Conservation (phyloP, 2,888 invertebrate genomes). For the Drosophila mulleri region DNA sequence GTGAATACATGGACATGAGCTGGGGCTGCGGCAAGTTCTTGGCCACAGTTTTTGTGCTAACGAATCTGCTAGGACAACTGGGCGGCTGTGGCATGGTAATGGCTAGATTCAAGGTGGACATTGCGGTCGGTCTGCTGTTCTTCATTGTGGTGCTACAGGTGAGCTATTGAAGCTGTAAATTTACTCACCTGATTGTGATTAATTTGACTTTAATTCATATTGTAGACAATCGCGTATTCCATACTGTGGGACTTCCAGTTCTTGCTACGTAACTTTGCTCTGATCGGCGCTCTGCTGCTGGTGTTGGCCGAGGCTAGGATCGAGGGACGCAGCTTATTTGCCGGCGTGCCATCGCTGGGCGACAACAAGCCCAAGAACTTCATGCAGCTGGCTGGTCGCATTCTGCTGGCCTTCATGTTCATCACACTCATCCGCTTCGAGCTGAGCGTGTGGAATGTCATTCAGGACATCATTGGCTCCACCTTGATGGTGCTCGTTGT, state of each 20-base stretch:
- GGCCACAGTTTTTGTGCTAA: slow-evolving; percentile 96
- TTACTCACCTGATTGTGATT: not conserved
- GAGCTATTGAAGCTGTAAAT: slow-evolving; percentile 54
- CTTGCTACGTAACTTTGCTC: slow-evolving; percentile 96
- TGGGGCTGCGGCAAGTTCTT: slow-evolving; percentile 98
- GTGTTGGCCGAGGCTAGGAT: slow-evolving; percentile 98
- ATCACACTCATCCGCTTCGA: slow-evolving; percentile 98
- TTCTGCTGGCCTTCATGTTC: slow-evolving; percentile 99
- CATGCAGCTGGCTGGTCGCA: slow-evolving; percentile 97
- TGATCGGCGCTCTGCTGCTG: slow-evolving; percentile 98
- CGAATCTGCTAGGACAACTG: slow-evolving; percentile 98
- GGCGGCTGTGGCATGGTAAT: slow-evolving; percentile 99
- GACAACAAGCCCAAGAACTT: slow-evolving; percentile 99
- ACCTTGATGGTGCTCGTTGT: slow-evolving; percentile 98
- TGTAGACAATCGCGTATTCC: slow-evolving; percentile 96
- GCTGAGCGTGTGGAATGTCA: slow-evolving; percentile 94
- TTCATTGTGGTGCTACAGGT: slow-evolving; percentile 98
- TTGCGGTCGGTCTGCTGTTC: slow-evolving; percentile 96
- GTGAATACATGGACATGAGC: slow-evolving; percentile 98
- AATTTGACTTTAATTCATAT: not conserved
- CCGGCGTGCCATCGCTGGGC: slow-evolving; percentile 95
- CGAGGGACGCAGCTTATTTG: slow-evolving; percentile 97
- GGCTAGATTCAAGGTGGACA: slow-evolving; percentile 94
- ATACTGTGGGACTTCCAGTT: slow-evolving; percentile 99
- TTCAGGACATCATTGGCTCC: slow-evolving; percentile 97